These are phyloP conservation scores for Drosophila phalerata DNA, from an alignment of 2,888 invertebrate genomes.

Conservation along the genomic window DNA sequence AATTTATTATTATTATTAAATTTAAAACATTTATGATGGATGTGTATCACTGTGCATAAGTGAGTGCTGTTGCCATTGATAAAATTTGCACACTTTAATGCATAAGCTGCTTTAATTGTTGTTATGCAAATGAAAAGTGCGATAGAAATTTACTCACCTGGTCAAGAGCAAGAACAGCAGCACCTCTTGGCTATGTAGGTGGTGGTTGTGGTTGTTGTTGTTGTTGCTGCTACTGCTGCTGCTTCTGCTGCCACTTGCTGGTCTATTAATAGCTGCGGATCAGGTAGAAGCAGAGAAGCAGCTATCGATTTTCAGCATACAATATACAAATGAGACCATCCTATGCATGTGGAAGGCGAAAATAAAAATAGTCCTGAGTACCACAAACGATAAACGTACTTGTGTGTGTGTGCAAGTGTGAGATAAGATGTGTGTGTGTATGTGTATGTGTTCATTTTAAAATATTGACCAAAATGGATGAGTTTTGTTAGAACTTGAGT, in stretches of 20 bases:
- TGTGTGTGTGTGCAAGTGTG: slow-evolving; percentile 2
- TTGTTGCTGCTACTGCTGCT: slow-evolving; percentile 7
- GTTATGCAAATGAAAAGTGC: slow-evolving; percentile 54
- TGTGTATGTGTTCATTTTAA: slow-evolving; percentile 65
- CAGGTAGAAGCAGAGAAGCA: slow-evolving; percentile 52
- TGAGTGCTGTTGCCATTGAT: slow-evolving; percentile 6
- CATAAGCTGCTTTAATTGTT: slow-evolving; percentile 60
- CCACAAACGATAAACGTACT: slow-evolving; percentile 16
- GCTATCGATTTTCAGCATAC: slow-evolving; percentile 70
- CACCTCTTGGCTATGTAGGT: slow-evolving; percentile 4
- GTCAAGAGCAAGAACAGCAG: slow-evolving; percentile 38
- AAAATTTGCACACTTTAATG: slow-evolving; percentile 39
- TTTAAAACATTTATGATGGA: too few relatives aligned
- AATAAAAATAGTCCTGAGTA: slow-evolving; percentile 47
- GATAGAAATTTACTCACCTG: slow-evolving; percentile 57
- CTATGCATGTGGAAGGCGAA: slow-evolving; percentile 12
- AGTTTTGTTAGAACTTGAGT: slow-evolving; percentile 32
- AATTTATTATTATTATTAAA: too few relatives aligned
- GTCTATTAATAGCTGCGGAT: slow-evolving; percentile 54
- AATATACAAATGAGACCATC: slow-evolving; percentile 53
- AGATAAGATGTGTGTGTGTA: slow-evolving; percentile 16
- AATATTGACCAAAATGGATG: slow-evolving; percentile 64
- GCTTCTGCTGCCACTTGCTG: slow-evolving; percentile 13
- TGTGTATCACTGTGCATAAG: slow-evolving; percentile 17
- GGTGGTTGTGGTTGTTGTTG: slow-evolving; percentile 3